These are phyloP conservation scores for Hoplias malabaricus DNA, from an alignment of 2,113 vertebrate genomes.

Conservation along the genomic window DNA sequence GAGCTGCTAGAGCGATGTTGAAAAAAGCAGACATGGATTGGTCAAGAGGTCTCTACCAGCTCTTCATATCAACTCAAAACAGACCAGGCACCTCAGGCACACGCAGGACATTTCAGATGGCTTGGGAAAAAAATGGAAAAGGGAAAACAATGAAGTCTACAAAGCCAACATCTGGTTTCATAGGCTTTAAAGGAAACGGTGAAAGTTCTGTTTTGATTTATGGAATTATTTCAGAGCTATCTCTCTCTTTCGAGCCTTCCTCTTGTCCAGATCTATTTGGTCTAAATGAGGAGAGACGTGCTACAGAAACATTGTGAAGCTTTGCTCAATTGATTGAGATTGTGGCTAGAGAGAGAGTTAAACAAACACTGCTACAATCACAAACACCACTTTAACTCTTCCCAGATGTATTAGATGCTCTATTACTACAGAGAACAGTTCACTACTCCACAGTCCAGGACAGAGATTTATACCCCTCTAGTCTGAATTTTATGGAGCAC, in stretches of 20 bases:
- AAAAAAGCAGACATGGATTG: constrained; percentile 37
- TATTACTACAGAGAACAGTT: too few relatives aligned
- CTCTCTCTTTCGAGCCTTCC: constrained; percentile 5
- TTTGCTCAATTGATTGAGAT: constrained; percentile 12
- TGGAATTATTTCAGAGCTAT: constrained; percentile 80
- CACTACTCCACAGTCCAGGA: too few relatives aligned
- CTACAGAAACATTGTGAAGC: neutral
- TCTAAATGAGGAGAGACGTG: constrained; percentile 5
- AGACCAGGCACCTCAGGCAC: constrained; percentile 79
- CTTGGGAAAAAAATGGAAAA: constrained; percentile 80
- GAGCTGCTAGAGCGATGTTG: constrained; percentile 32
- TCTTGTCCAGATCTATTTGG: constrained; percentile 10
- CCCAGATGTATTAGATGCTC: too few relatives aligned
- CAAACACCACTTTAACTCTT: too few relatives aligned
- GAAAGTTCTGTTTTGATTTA: constrained; percentile 87
- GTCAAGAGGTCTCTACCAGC: constrained; percentile 72
- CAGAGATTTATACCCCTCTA: too few relatives aligned
- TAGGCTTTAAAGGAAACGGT: constrained; percentile 85
- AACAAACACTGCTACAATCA: too few relatives aligned
- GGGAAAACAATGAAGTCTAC: constrained; percentile 73
- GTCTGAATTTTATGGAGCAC: too few relatives aligned
- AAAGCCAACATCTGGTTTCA: constrained; percentile 90
- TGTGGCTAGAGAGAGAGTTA: neutral
- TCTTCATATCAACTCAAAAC: constrained; percentile 81
- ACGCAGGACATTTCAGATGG: constrained; percentile 82